Conservation (phyloP, 2,113 vertebrate genomes). For the Pipra filicauda region DNA sequence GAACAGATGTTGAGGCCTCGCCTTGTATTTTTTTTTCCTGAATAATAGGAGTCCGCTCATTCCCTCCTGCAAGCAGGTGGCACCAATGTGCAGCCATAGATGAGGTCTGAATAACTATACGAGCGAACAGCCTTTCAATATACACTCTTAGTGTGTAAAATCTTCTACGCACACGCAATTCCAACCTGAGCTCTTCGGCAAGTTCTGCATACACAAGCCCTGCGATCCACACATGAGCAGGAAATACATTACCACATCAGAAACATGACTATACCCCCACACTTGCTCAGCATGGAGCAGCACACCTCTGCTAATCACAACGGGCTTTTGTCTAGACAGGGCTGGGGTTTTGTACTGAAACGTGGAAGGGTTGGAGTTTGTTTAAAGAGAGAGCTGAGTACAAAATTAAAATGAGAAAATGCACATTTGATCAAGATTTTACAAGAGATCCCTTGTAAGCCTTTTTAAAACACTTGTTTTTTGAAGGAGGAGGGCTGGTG, state of each 20-base stretch:
- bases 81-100: slow-evolving; percentile 55
- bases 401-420: neutral
- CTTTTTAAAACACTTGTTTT: neutral
- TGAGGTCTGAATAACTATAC: slow-evolving; percentile 20
- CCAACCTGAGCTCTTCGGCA: fast-evolving
- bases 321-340: neutral
- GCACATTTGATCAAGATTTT: neutral
- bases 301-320: slow-evolving; percentile 35
- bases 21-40: neutral
- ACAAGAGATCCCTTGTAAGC: neutral
- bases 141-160: neutral
- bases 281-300: neutral
- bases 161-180: neutral
- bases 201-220: neutral
- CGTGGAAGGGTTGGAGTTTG: neutral
- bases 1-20: slow-evolving; percentile 55
- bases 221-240: neutral
- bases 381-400: neutral
- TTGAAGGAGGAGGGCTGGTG: neutral
- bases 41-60: neutral
- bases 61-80: slow-evolving; percentile 57
- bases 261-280: neutral
- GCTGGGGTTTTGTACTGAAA: neutral
- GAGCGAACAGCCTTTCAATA: neutral
- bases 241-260: neutral